A percentile compares a stretch with the other conserved stretches of the same genome.
Evolutionary conservation across 2,797 vertebrate genomes (phyloP).

Genomic region (Sebastolobus alascanus): DNA sequence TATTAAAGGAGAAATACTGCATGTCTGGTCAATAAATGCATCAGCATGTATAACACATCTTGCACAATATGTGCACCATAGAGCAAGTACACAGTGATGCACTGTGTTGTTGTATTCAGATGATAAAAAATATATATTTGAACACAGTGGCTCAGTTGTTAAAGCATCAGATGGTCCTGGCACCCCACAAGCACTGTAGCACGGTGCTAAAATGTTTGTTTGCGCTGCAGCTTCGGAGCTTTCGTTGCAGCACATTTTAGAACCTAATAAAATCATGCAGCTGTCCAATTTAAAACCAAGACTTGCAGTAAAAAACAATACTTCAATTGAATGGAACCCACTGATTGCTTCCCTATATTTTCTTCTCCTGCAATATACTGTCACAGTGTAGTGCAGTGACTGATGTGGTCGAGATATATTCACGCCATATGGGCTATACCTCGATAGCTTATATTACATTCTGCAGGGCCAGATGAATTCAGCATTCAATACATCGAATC

Average conservation of each 20-base stretch:
- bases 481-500: slow-evolving; percentile 45
- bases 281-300: slow-evolving; percentile 76
- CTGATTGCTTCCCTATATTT: slow-evolving; percentile 72
- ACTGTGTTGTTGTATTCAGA: slow-evolving; percentile 35
- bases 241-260: slow-evolving; percentile 70
- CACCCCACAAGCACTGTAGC: slow-evolving; percentile 50
- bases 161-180: slow-evolving; percentile 72
- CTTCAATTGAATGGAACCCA: slow-evolving; percentile 67
- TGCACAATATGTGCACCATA: slow-evolving; percentile 45
- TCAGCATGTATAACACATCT: slow-evolving; percentile 6
- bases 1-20: slow-evolving; percentile 8
- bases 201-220: slow-evolving; percentile 74
- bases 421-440: slow-evolving; percentile 60
- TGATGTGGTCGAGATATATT: slow-evolving; percentile 47
- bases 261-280: slow-evolving; percentile 78
- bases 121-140: slow-evolving; percentile 36
- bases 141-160: slow-evolving; percentile 50
- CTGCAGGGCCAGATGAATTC: slow-evolving; percentile 53
- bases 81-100: slow-evolving; percentile 21
- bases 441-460: slow-evolving; percentile 52
- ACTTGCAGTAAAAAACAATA: slow-evolving; percentile 71
- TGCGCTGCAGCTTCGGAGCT: slow-evolving; percentile 59
- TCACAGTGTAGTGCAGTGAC: slow-evolving; percentile 46
- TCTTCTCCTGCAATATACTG: slow-evolving; percentile 54
- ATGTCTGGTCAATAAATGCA: slow-evolving; percentile 34